phyloP scores from a whole-genome alignment of 1,140 invertebrate species.

The Triops cancriformis region DNA sequence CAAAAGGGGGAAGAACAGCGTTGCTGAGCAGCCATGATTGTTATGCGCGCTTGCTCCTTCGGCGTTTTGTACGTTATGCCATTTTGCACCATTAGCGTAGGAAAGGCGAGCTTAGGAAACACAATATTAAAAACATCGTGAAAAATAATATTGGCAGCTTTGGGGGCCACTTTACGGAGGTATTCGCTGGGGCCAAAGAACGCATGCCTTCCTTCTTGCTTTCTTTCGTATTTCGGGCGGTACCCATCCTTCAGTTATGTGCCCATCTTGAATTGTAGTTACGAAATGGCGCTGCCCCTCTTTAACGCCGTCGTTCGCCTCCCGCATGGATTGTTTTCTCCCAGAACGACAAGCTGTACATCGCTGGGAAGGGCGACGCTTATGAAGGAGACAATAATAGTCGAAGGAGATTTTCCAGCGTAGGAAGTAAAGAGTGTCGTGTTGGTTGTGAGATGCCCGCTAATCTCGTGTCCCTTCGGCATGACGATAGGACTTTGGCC shows the following conservation, averaged over 20 bases:
- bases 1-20: not conserved
- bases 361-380: not conserved
- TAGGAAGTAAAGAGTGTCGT: not conserved
- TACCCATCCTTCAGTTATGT: not conserved
- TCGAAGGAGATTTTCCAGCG: not conserved
- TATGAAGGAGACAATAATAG: not conserved
- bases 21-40: too few relatives aligned
- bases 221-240: not conserved
- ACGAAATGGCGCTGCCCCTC: not conserved
- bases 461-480: slow-evolving; percentile 6
- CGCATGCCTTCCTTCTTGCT: not conserved
- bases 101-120: not conserved
- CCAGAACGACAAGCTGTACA: not conserved
- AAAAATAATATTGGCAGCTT: not conserved
- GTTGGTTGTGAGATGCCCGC: not conserved
- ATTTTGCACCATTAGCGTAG: too few relatives aligned
- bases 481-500: not conserved
- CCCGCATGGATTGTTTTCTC: not conserved
- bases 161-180: not conserved
- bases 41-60: not conserved
- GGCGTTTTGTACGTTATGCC: not conserved
- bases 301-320: not conserved
- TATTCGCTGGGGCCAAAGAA: slow-evolving; percentile 11
- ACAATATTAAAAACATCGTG: not conserved
- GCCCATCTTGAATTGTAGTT: not conserved